These are phyloP conservation scores for Drosophila bocki DNA, from an alignment of 1,140 invertebrate species.

Conservation along the genomic window DNA sequence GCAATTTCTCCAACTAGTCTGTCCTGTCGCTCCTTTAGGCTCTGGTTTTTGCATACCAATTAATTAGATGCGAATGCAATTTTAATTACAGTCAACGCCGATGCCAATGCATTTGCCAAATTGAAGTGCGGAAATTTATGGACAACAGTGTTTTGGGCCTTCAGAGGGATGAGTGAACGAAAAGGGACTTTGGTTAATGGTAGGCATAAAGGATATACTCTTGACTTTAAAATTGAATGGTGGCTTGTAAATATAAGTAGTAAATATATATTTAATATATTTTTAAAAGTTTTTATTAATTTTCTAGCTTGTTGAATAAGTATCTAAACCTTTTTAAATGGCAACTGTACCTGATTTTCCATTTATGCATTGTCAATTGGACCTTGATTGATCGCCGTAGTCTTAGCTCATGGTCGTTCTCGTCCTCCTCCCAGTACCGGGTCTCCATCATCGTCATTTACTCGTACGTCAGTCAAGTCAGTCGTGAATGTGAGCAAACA, in stretches of 20 bases:
- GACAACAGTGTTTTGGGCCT: constrained; percentile 28
- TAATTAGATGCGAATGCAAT: constrained; percentile 85
- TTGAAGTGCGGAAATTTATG: constrained; percentile 74
- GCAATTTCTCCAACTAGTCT: constrained; percentile 72
- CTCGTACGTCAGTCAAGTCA: constrained; percentile 73
- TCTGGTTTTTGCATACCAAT: constrained; percentile 82
- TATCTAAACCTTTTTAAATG: not conserved
- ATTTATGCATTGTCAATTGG: constrained; percentile 33
- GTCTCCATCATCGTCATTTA: constrained; percentile 61
- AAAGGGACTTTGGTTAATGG: not conserved
- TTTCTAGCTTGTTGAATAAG: not conserved
- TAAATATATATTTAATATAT: not conserved
- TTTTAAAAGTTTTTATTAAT: not conserved
- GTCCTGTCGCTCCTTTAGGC: constrained; percentile 30
- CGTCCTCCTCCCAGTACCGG: constrained; percentile 3
- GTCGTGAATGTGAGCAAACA: constrained; percentile 81
- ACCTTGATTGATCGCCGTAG: constrained; percentile 68
- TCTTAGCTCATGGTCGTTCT: constrained; percentile 17
- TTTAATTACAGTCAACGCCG: constrained; percentile 79
- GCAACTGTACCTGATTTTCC: constrained; percentile 61
- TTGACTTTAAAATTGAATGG: not conserved
- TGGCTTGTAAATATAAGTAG: too few species aligned
- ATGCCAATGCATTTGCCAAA: constrained; percentile 68
- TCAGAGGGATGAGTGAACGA: constrained; percentile 13
- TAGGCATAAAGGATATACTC: not conserved